A percentile compares a stretch with the other conserved stretches of the same genome.
Conservation (phyloP, 2,888 invertebrate genomes). For the Cosmorhoe ocellata region DNA sequence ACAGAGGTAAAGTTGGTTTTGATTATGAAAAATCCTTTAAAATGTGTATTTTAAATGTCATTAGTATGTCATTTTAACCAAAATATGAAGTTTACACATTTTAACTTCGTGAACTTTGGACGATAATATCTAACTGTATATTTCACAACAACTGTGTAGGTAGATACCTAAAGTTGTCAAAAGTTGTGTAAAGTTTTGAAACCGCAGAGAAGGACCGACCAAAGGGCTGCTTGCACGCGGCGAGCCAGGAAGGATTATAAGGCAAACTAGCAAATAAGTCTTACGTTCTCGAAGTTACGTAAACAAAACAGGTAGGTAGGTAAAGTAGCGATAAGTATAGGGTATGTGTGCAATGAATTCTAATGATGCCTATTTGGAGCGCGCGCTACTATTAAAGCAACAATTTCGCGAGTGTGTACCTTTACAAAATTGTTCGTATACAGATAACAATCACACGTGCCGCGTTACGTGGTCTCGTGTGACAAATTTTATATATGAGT, state of each 20-base stretch:
- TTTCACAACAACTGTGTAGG: conserved; percentile 16
- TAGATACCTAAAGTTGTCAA: conserved; percentile 27
- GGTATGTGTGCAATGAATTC: conserved; percentile 53
- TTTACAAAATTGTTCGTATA: conserved; percentile 45
- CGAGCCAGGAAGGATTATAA: conserved; percentile 25
- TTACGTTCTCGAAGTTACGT: conserved; percentile 41
- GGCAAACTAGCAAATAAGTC: conserved; percentile 32
- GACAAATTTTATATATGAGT: conserved; percentile 64
- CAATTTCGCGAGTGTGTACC: conserved; percentile 45
- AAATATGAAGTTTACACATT: too few relatives aligned
- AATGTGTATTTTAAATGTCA: too few relatives aligned
- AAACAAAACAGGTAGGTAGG: conserved; percentile 40
- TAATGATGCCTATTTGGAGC: conserved; percentile 47
- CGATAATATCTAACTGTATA: conserved; percentile 18
- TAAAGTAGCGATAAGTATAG: conserved; percentile 45
- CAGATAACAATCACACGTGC: conserved; percentile 61
- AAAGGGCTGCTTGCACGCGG: conserved; percentile 16
- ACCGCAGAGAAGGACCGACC: conserved; percentile 28
- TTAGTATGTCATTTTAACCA: too few relatives aligned
- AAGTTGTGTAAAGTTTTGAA: conserved; percentile 32
- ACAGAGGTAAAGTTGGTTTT: too few relatives aligned
- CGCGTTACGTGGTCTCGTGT: conserved; percentile 53
- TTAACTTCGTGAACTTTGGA: not conserved
- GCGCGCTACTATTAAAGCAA: conserved; percentile 38
- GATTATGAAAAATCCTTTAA: too few relatives aligned